Percentiles rank a stretch among this genome's conserved stretches.
These are phyloP conservation scores for Caenorhabditis japonica DNA, from an alignment of 2,888 invertebrate genomes.

Conservation along the genomic window DNA sequence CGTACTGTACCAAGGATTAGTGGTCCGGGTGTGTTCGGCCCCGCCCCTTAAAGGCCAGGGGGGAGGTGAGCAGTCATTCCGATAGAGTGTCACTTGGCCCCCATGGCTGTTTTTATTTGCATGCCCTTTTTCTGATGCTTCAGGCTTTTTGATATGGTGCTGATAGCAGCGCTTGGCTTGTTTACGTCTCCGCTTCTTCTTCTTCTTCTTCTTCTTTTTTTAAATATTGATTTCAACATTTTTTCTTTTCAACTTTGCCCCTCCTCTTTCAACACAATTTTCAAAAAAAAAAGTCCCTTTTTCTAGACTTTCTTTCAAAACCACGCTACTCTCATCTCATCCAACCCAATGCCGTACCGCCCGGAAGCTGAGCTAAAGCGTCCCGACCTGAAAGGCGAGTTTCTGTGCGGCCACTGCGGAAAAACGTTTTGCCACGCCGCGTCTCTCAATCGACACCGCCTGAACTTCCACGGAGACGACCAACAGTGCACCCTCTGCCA, in stretches of 20 bases:
- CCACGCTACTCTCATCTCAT: background rate
- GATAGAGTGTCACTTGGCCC: too few relatives aligned
- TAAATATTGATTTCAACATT: too few relatives aligned
- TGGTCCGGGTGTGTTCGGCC: background rate
- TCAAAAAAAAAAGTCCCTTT: too few relatives aligned
- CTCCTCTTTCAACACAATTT: too few relatives aligned
- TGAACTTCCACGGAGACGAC: conserved; percentile 68
- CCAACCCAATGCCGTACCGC: conserved; percentile 62
- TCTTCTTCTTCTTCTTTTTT: background rate
- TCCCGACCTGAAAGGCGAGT: conserved; percentile 67
- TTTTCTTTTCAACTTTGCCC: conserved; percentile 1
- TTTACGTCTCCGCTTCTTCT: background rate
- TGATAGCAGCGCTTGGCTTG: background rate
- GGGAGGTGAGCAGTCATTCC: too few relatives aligned
- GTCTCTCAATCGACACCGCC: conserved; percentile 63
- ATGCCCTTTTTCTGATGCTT: background rate
- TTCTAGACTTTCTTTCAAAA: background rate
- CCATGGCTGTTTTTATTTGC: too few relatives aligned
- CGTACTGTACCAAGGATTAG: background rate
- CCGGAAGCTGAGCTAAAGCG: conserved; percentile 67
- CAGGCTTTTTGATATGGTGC: too few relatives aligned
- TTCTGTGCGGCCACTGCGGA: conserved; percentile 66
- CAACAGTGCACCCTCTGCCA: conserved; percentile 63
- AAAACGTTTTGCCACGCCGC: conserved; percentile 69
- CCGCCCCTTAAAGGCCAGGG: too few relatives aligned